phyloP scores from a whole-genome alignment of 2,888 invertebrate genomes.

The Macrostomum cliftonense region DNA sequence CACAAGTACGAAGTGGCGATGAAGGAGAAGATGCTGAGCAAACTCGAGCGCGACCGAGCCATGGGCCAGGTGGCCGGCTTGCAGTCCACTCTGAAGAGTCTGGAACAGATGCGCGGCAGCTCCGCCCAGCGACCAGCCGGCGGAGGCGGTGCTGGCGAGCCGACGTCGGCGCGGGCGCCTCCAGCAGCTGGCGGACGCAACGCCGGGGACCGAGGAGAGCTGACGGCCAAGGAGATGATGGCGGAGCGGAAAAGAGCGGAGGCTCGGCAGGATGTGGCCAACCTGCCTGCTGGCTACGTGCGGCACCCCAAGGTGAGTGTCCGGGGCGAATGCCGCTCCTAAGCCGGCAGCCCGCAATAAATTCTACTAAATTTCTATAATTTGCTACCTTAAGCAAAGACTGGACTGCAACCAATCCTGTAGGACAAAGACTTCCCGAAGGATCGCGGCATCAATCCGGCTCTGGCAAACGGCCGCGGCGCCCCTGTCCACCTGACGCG shows the following conservation, averaged over 20 bases:
- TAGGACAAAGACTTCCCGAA: slow-evolving; percentile 34
- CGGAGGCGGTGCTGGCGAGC: not conserved
- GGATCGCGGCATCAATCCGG: slow-evolving; percentile 33
- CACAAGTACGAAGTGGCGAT: slow-evolving; percentile 36
- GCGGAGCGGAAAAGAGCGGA: slow-evolving; percentile 18
- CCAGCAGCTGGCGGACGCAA: slow-evolving; percentile 5
- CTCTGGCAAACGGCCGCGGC: slow-evolving; percentile 22
- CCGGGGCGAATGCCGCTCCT: too few species aligned
- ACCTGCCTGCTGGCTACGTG: slow-evolving; percentile 18
- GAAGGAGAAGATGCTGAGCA: slow-evolving; percentile 37
- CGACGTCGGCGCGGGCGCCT: too few species aligned
- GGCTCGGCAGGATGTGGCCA: slow-evolving; percentile 16
- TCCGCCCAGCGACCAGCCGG: not conserved
- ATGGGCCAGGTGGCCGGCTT: slow-evolving; percentile 26
- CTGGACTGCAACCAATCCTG: too few species aligned
- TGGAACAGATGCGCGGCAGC: slow-evolving; percentile 7
- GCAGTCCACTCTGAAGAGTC: slow-evolving; percentile 5
- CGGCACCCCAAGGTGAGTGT: slow-evolving; percentile 27
- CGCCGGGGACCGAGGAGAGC: slow-evolving; percentile 2
- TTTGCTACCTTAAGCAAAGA: too few species aligned
- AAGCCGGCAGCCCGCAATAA: too few species aligned
- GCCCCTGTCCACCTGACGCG: slow-evolving; percentile 26
- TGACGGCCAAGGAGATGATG: slow-evolving; percentile 18
- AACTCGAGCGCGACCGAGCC: slow-evolving; percentile 33
- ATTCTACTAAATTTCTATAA: too few species aligned